Evolutionary conservation across 2,888 invertebrate genomes (phyloP).

Genomic region (Caenorhabditis japonica): DNA sequence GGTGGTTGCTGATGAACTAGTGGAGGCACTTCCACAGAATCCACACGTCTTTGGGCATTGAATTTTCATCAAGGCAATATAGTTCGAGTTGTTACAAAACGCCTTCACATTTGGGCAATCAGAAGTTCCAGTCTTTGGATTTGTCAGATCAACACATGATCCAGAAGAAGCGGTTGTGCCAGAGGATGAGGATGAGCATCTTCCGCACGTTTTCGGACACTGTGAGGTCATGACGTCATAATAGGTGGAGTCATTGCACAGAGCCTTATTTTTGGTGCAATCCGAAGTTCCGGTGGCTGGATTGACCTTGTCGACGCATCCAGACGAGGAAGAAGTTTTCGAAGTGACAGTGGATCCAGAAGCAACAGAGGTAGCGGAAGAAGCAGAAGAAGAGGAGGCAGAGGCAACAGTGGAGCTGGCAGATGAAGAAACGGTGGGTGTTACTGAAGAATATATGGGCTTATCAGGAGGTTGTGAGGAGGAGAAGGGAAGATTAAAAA

Average conservation of each 20-base stretch:
- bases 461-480: background rate
- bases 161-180: conserved; percentile 12
- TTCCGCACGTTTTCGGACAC: conserved; percentile 44
- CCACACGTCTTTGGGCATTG: conserved; percentile 52
- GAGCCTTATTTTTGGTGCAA: conserved; percentile 6
- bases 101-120: conserved; percentile 26
- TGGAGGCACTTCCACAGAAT: conserved; percentile 30
- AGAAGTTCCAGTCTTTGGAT: conserved; percentile 44
- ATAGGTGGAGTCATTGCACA: conserved; percentile 38
- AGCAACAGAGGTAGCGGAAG: conserved; percentile 8
- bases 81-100: conserved; percentile 47
- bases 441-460: background rate
- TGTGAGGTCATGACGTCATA: conserved; percentile 47
- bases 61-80: conserved; percentile 33
- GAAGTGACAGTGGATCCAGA: conserved; percentile 22
- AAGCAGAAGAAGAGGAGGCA: conserved; percentile 1
- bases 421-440: conserved; percentile 2
- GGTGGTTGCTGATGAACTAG: conserved; percentile 8
- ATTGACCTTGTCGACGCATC: conserved; percentile 42
- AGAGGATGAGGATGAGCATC: conserved; percentile 22
- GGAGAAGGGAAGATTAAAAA: background rate
- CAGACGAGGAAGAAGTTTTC: conserved; percentile 12
- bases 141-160: conserved; percentile 39
- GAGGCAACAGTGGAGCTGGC: conserved; percentile 11
- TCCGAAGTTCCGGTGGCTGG: conserved; percentile 41